Base-by-base conservation (phyloP, 2,113 vertebrate genomes). In the Microtus oregoni region DNA sequence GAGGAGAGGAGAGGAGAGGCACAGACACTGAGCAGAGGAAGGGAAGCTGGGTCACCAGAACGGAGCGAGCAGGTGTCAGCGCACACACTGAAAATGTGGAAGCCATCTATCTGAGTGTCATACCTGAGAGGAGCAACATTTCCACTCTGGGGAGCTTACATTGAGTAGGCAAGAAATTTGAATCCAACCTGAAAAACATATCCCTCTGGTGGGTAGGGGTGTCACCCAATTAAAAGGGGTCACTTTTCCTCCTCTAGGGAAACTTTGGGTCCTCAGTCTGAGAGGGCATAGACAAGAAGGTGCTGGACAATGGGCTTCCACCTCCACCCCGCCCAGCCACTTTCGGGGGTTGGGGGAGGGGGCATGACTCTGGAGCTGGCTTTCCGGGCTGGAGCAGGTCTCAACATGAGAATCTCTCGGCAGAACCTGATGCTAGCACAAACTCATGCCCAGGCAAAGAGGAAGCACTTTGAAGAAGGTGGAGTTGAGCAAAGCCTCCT, bases 401-500 rank as follows among this genome's bases (percentile, higher is more conserved):
- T 77, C 73, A 32, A 78, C 97, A 41, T 0, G 94, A 88, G 19
- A 44, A 35, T 24, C 12, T 65, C 22, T 55, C 38, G 2, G n/a
- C 30, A 91, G 87, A 26, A 30, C 38, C 92, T 92, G 38, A 44
- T 47, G 82, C 70, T 10, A 82, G 92, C 63, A 65, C 95, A 91
- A 67, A 92, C 88, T 94, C 86, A 12, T 91, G 73, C 83, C n/a
- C 1, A 24, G 81, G 95, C 73, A 12, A 90, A 92, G 65, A 9
- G 4, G 91, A 96, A 97, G 78, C 68, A 28, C 67, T 82, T 35
- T 72, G 77, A 9, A 75, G 86, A 76, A 88, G 83, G 79, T 2
- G 8, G 65, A 81, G 77, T 76, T 78, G 38, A 93, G 65, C 73
- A 93, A 91, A 96, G 90, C 11, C 44, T 44, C 72, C 91, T 91